Percentiles rank a stretch among this genome's conserved stretches.
These are phyloP conservation scores for Proisotoma minuta DNA, from an alignment of 2,888 invertebrate species.

Conservation along the genomic window DNA sequence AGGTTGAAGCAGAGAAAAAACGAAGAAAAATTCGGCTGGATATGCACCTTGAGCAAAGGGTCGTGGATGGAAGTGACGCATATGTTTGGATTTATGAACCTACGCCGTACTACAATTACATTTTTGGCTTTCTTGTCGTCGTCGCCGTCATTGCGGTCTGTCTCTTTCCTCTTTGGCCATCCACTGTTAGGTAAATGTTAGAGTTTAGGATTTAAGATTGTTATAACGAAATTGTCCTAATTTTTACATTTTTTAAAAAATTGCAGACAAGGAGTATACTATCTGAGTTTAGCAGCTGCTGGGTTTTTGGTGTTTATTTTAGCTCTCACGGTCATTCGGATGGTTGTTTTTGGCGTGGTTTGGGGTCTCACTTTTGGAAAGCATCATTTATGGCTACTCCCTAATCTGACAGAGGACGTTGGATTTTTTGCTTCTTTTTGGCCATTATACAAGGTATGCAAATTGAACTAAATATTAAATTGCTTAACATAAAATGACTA, in stretches of 20 bases:
- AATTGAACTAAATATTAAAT: not conserved
- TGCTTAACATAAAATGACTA: not conserved
- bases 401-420: constrained; percentile 98
- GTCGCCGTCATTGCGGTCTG: constrained; percentile 92
- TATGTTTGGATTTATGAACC: constrained; percentile 99
- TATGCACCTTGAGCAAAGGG: constrained; percentile 92
- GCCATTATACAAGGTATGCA: constrained; percentile 81
- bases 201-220: not conserved
- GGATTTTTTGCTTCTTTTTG: constrained; percentile 98
- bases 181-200: constrained; percentile 67
- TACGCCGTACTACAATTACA: constrained; percentile 88
- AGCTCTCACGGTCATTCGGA: constrained; percentile 77
- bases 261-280: constrained; percentile 85
- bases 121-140: constrained; percentile 83
- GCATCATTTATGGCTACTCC: constrained; percentile 95
- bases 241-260: constrained; percentile 30
- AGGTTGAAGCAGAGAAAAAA: constrained; percentile 60
- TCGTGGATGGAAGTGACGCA: constrained; percentile 88
- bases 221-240: not conserved
- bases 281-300: constrained; percentile 89
- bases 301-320: constrained; percentile 92
- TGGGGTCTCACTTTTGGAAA: constrained; percentile 83
- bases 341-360: constrained; percentile 84
- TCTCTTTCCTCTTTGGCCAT: constrained; percentile 98
- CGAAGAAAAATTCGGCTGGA: constrained; percentile 91